Base-by-base conservation (phyloP, 2,797 vertebrate species). In the Premnoplex brunnescens region DNA sequence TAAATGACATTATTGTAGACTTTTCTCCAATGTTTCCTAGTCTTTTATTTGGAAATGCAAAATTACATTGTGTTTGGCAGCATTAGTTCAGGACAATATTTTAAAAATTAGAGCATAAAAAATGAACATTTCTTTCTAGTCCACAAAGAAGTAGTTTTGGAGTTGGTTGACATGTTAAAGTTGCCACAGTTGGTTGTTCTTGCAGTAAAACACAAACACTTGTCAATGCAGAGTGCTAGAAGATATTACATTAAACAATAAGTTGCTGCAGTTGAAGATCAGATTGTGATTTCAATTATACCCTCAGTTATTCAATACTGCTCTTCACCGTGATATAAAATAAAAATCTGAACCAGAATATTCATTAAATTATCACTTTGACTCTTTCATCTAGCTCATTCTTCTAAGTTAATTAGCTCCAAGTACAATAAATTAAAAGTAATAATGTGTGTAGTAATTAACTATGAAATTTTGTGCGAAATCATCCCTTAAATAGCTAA, bases 381-480 rank as follows among this genome's bases (percentile, higher is more conserved):
- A 63, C 15, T 82, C n/a, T 58, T 75, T 78, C 69, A 41, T 22
- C 30, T 3, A 68, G 0, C 2, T 60, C 7, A 2, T n/a, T 94
- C 20, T 26, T 68, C 30, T n/a, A 85, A 80, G 14, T 76, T 84
- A 87, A 87, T 87, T 85, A 63, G 14, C 24, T 91, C 19, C 36
- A 60, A 21, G 24, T 56, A 19, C 32, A 18, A 64, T 58, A 91
- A 92, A 89, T 89, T 3, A 73, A 96, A 90, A 71, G 8, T 30
- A 90, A 67, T 60, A 71, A 36, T 14, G 19, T 28, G 6, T 51
- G 30, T 24, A 43, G 52, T 12, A 89, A 77, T 76, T 76, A 72
- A 68, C 92, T 55, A 73, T n/a, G 56, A 89, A 59, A 63, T 79
- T 85, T 89, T 64, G 12, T 71, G 37, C 76, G 18, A 62, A 79